phyloP scores from a whole-genome alignment of 2,888 invertebrate species.

The Mythimna pallens region DNA sequence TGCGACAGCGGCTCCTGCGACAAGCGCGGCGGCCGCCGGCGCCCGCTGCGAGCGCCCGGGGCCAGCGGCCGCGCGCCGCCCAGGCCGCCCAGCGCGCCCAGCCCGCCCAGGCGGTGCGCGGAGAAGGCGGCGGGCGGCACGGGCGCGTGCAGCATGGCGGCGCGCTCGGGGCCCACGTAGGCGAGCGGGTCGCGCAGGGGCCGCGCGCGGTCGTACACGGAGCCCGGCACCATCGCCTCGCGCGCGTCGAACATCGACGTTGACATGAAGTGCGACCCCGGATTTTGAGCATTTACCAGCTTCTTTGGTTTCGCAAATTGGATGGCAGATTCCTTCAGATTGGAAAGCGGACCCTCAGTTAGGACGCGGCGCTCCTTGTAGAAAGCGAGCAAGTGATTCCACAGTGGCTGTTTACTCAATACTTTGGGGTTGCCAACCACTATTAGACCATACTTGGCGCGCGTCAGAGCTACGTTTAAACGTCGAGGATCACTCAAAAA shows the following conservation, averaged over 20 bases:
- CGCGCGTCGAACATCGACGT: constrained; percentile 99
- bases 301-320: constrained; percentile 99
- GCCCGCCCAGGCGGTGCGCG: constrained; percentile 93
- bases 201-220: constrained; percentile 96
- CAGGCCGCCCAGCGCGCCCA: constrained; percentile 92
- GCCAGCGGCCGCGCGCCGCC: constrained; percentile 91
- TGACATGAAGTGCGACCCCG: constrained; percentile 99
- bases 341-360: constrained; percentile 99
- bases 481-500: constrained; percentile 99
- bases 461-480: constrained; percentile 98
- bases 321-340: constrained; percentile 98
- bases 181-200: constrained; percentile 97
- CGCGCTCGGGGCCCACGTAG: constrained; percentile 96
- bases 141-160: constrained; percentile 94
- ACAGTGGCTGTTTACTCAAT: constrained; percentile 98
- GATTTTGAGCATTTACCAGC: constrained; percentile 97
- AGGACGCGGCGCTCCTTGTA: constrained; percentile 99
- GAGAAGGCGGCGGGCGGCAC: constrained; percentile 99
- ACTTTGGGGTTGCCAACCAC: constrained; percentile 99
- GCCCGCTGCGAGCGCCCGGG: constrained; percentile 81
- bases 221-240: constrained; percentile 98
- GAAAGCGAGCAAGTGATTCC: constrained; percentile 99
- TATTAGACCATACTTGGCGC: constrained; percentile 99
- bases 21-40: constrained; percentile 85
- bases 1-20: constrained; percentile 94